These are phyloP conservation scores for Esperia sulphurella DNA, from an alignment of 2,888 invertebrate species.

Conservation along the genomic window DNA sequence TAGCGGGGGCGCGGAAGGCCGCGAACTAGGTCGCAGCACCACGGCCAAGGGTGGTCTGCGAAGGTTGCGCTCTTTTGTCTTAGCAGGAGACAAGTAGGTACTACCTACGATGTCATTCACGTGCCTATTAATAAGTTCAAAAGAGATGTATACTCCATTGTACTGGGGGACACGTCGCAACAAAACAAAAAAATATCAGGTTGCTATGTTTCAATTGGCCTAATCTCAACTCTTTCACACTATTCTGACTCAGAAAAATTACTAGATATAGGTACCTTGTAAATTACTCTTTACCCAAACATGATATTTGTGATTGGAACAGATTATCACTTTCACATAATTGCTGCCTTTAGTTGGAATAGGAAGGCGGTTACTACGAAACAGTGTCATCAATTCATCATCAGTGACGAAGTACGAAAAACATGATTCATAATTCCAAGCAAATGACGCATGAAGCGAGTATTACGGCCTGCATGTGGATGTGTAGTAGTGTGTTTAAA, in stretches of 20 bases:
- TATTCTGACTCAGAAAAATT: too few species aligned
- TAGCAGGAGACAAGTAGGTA: slow-evolving; percentile 10
- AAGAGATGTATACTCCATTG: too few species aligned
- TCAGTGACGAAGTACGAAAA: not conserved
- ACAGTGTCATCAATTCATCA: slow-evolving; percentile 7
- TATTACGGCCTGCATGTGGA: too few species aligned
- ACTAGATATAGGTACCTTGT: too few species aligned
- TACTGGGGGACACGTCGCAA: too few species aligned
- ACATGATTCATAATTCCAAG: slow-evolving; percentile 4
- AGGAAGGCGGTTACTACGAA: slow-evolving; percentile 2
- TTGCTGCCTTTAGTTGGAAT: not conserved
- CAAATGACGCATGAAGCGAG: not conserved
- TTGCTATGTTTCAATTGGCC: too few species aligned
- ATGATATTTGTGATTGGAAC: not conserved
- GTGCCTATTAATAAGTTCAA: too few species aligned
- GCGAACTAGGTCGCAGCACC: slow-evolving; percentile 67
- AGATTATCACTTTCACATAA: not conserved
- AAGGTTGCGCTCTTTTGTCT: slow-evolving; percentile 68
- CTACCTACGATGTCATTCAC: too few species aligned
- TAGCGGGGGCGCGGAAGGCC: slow-evolving; percentile 29
- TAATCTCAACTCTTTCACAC: too few species aligned
- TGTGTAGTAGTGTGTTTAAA: too few species aligned
- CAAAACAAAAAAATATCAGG: too few species aligned
- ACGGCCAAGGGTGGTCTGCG: slow-evolving; percentile 74
- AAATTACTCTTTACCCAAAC: too few species aligned